Conservation (phyloP, 2,797 vertebrate species). For the Acanthurus tractus region DNA sequence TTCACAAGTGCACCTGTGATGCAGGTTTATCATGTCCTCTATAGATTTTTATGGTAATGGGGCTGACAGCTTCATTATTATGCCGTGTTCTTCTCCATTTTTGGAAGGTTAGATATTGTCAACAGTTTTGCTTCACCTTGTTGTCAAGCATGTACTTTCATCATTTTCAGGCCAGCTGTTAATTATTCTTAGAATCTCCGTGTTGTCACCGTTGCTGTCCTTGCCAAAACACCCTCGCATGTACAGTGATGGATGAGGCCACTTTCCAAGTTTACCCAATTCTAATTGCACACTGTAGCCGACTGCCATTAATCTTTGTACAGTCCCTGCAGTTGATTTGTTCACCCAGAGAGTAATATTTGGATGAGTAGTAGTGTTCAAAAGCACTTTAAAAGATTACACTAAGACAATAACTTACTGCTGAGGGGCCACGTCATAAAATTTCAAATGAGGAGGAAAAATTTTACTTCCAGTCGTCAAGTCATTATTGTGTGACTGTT, state of each 20-base stretch:
- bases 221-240: slow-evolving; percentile 2
- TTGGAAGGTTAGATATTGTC: background rate
- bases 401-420: background rate
- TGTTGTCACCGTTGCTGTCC: slow-evolving; percentile 10
- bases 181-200: slow-evolving; percentile 29
- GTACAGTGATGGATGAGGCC: slow-evolving; percentile 43
- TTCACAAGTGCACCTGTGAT: slow-evolving; percentile 11
- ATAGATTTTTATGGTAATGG: background rate
- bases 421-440: background rate
- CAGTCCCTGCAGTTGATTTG: slow-evolving; percentile 33
- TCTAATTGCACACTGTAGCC: slow-evolving; percentile 44
- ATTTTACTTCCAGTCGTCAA: background rate
- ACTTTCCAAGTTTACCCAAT: slow-evolving; percentile 39
- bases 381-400: background rate
- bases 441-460: background rate
- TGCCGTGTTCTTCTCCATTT: background rate
- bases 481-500: background rate
- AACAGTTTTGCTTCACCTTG: slow-evolving; percentile 36
- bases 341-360: slow-evolving; percentile 5
- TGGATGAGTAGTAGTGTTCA: background rate
- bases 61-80: slow-evolving; percentile 19
- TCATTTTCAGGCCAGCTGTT: slow-evolving; percentile 20
- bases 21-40: slow-evolving; percentile 19
- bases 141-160: slow-evolving; percentile 18
- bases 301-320: slow-evolving; percentile 50